Evolutionary conservation across 2,888 invertebrate species (phyloP), one percentile per base, ranked within the genome.

Genomic region (Limnephilus auricula): DNA sequence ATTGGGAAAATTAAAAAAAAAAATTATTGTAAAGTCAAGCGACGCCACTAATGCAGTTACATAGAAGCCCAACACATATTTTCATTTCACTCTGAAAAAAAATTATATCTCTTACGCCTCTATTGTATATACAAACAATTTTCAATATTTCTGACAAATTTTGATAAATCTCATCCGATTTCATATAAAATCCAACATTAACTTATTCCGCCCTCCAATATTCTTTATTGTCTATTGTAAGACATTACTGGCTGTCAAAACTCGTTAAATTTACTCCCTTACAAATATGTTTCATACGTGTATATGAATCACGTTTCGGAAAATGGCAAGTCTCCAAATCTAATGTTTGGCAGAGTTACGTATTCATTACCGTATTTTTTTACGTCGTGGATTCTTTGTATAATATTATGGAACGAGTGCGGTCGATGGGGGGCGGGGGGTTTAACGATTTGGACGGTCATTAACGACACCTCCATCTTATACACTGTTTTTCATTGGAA

Each of bases 291-390:
- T 45, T 85, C 40, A 15, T 85, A 85, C 85, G 85, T 85, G 40
- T 78, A 87, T 78, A 87, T 78, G 87, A 87, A 87, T 87, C 87
- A 87, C 87, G 87, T 65, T 32, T 31, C 78, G 32, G 18, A 87
- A 87, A 78, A 87, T 87, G 87, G 87, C 87, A 87, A 65, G 31
- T 31, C 31, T 87, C 87, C 87, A 87, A 87, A 87, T 87, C 87
- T 87, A 87, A 87, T 87, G 87, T 87, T 87, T 87, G 87, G 87
- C 87, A 87, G 31, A 65, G 87, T 34, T 78, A 31, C 65, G 87
- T 87, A 87, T 87, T 87, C 87, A 87, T 87, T 87, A 87, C 78
- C 34, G 0, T n/a, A 32, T 87, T 89, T 89, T 89, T 89, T 87
- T 50, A 34, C 65, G 50, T 30, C 85, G n/a, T 65, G 50, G 25